Conservation (phyloP, 2,113 vertebrate genomes). For the Protomyctophum bolini region DNA sequence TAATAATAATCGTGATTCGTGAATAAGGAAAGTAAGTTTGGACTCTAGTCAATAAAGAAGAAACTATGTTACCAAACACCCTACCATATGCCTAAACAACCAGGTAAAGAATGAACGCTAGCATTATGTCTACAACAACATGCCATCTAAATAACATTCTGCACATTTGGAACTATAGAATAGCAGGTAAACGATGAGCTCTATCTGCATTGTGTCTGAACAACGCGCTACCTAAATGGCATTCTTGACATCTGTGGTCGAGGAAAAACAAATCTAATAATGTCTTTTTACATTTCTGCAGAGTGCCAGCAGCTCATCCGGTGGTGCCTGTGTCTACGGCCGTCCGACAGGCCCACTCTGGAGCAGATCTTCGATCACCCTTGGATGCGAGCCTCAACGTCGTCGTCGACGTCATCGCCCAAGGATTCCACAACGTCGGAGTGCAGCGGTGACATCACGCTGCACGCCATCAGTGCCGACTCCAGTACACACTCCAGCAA, state of each 20-base stretch:
- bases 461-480: slow-evolving; percentile 80
- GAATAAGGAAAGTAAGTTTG: too few species aligned
- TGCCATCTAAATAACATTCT: not conserved
- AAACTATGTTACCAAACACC: too few species aligned
- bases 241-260: too few species aligned
- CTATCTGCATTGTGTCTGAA: not conserved
- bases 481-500: slow-evolving; percentile 89
- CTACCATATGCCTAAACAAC: not conserved
- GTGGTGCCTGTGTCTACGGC: slow-evolving; percentile 89
- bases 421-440: slow-evolving; percentile 46
- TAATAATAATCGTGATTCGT: too few species aligned
- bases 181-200: not conserved
- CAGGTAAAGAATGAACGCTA: not conserved
- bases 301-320: slow-evolving; percentile 90
- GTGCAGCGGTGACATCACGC: slow-evolving; percentile 81
- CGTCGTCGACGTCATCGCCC: too few species aligned
- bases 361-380: slow-evolving; percentile 89
- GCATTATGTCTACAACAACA: not conserved
- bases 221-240: not conserved
- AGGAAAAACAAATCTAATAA: not conserved
- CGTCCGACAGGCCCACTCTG: slow-evolving; percentile 88
- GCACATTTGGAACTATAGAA: not conserved
- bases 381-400: slow-evolving; percentile 78
- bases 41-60: too few species aligned
- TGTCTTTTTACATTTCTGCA: slow-evolving; percentile 24